Conservation (phyloP, 2,113 vertebrate species). For the Pan paniscus region DNA sequence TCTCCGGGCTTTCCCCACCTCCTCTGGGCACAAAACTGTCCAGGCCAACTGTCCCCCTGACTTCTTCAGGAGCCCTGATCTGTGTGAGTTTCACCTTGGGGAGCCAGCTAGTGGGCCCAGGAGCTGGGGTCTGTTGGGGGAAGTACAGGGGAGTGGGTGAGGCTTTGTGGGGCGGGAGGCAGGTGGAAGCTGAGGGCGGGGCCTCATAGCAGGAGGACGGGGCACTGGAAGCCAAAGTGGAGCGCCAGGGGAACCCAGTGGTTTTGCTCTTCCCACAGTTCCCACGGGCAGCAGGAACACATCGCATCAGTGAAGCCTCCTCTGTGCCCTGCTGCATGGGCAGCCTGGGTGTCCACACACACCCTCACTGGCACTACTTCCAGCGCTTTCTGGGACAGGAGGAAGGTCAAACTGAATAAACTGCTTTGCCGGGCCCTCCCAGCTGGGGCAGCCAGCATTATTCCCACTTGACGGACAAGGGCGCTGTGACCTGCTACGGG, state of each 20-base stretch:
- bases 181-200: neutral
- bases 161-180: no score
- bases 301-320: fast-evolving
- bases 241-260: neutral
- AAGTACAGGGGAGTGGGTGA: neutral
- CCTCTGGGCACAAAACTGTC: neutral
- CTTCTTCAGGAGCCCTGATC: neutral
- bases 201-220: neutral
- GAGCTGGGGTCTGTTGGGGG: neutral
- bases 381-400: neutral
- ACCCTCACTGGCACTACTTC: neutral
- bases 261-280: fast-evolving
- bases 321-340: fast-evolving
- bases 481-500: neutral
- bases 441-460: neutral
- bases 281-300: neutral
- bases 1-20: neutral
- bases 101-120: neutral
- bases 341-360: fast-evolving
- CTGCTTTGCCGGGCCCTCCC: neutral
- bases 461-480: neutral
- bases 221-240: neutral
- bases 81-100: neutral
- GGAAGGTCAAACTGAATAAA: neutral
- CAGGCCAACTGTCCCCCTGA: neutral